Conservation (phyloP, 2,888 invertebrate species). For the Conistra vaccinii region DNA sequence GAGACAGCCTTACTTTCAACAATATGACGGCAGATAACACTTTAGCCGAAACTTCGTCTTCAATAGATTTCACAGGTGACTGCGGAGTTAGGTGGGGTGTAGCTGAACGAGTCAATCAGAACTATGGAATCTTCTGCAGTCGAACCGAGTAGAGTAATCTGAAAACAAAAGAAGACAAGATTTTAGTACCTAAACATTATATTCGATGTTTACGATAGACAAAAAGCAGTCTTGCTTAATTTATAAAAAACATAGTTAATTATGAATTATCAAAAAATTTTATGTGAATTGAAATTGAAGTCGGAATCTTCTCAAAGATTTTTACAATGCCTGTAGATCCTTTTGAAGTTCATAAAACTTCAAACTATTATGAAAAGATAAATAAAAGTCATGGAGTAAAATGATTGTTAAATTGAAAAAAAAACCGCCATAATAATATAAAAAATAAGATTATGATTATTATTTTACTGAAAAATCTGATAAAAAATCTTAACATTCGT, state of each 20-base stretch:
- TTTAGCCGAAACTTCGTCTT: conserved; percentile 39
- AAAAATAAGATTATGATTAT: conserved; percentile 5
- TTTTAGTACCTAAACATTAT: background rate
- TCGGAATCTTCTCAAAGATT: background rate
- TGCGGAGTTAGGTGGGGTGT: conserved; percentile 68
- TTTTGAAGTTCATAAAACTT: background rate
- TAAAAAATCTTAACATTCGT: conserved; percentile 33
- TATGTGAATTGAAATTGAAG: background rate
- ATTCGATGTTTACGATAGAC: background rate
- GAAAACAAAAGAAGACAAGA: conserved; percentile 56
- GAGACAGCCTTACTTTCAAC: conserved; percentile 45
- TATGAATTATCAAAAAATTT: too few relatives aligned
- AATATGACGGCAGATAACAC: conserved; percentile 47
- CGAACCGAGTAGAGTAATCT: conserved; percentile 74
- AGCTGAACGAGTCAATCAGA: conserved; percentile 76
- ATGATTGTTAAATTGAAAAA: background rate
- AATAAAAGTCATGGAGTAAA: background rate
- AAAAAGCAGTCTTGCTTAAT: background rate
- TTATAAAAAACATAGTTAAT: background rate
- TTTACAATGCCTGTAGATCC: background rate
- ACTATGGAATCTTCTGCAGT: conserved; percentile 71
- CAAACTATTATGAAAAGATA: background rate
- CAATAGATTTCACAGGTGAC: conserved; percentile 68
- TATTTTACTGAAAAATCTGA: conserved; percentile 21
- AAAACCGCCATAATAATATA: background rate